These are phyloP conservation scores for Agrilus planipennis DNA, from an alignment of 1,140 invertebrate genomes.

Conservation along the genomic window DNA sequence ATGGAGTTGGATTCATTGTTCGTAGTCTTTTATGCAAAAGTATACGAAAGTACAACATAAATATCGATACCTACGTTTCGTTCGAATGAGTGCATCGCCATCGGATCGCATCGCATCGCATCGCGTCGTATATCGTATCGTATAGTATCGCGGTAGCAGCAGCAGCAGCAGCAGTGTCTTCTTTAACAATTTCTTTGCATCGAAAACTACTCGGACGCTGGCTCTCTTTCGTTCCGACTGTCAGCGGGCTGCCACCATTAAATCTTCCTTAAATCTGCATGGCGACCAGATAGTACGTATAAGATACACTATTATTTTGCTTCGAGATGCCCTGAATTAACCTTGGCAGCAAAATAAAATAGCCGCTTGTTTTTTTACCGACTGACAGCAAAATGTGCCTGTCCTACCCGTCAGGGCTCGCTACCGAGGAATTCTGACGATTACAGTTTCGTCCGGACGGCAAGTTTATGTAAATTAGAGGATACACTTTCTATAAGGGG, in stretches of 20 bases:
- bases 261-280: constrained; percentile 27
- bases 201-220: not conserved
- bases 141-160: too few relatives aligned
- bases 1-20: too few relatives aligned
- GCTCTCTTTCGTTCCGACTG: constrained; percentile 9
- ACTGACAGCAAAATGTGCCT: constrained; percentile 12
- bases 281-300: constrained; percentile 21
- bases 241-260: constrained; percentile 23
- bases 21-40: too few relatives aligned
- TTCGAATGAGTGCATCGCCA: too few relatives aligned
- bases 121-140: too few relatives aligned
- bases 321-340: constrained; percentile 21
- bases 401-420: constrained; percentile 11
- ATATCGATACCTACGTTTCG: too few relatives aligned
- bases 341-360: constrained; percentile 20
- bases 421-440: too few relatives aligned
- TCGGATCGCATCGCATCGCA: too few relatives aligned
- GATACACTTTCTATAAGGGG: too few relatives aligned
- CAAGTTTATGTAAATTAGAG: too few relatives aligned
- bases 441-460: too few relatives aligned
- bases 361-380: constrained; percentile 7
- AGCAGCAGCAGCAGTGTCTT: constrained; percentile 6
- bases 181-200: constrained; percentile 10
- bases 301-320: constrained; percentile 28
- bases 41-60: too few relatives aligned